Percentiles rank a stretch among this genome's conserved stretches.
phyloP scores from a whole-genome alignment of 2,888 invertebrate genomes.

The Limnephilus rhombicus region DNA sequence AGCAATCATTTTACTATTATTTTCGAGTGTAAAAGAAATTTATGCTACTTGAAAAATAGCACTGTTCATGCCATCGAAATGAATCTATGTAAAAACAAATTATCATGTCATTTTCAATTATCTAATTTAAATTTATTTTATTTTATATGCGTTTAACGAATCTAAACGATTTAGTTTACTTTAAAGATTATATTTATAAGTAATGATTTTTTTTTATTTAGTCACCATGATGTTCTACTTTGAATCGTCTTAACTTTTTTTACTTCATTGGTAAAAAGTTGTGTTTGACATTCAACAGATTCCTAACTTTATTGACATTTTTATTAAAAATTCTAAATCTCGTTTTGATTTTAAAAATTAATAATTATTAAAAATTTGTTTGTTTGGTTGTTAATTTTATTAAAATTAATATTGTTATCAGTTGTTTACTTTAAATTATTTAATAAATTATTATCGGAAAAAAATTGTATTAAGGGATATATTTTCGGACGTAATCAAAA shows the following conservation, averaged over 20 bases:
- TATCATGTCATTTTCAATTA: background rate
- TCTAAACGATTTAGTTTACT: background rate
- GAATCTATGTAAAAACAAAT: background rate
- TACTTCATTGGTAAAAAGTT: background rate
- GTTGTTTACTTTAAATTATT: conserved; percentile 41
- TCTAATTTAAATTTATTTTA: background rate
- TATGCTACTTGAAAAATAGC: background rate
- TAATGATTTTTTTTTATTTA: background rate
- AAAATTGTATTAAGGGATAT: background rate
- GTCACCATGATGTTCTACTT: background rate
- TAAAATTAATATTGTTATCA: conserved; percentile 37
- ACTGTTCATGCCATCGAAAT: background rate
- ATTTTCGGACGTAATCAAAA: conserved; percentile 25
- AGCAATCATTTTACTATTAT: background rate
- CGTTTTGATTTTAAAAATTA: conserved; percentile 39
- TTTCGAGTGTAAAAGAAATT: background rate
- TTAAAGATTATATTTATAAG: background rate
- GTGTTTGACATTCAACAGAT: conserved; percentile 18
- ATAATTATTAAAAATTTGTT: conserved; percentile 36
- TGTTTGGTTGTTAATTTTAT: conserved; percentile 44
- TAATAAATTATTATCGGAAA: conserved; percentile 37
- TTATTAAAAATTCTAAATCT: conserved; percentile 38
- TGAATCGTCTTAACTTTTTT: conserved; percentile 10
- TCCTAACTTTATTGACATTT: conserved; percentile 39
- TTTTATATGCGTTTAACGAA: background rate